Conservation (phyloP, 2,888 invertebrate genomes). For the Noctua janthina region DNA sequence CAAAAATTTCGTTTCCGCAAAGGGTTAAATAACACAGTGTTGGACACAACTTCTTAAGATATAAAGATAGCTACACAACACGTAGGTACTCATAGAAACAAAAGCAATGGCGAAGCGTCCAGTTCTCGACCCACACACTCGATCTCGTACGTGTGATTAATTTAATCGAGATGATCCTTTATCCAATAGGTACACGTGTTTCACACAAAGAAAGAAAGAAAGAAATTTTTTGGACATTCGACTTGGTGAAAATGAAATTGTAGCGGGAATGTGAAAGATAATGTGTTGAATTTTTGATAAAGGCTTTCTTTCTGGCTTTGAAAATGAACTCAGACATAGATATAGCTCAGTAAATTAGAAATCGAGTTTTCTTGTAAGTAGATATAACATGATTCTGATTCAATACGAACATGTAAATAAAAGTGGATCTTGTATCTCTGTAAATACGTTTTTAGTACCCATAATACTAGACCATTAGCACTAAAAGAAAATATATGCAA, state of each 20-base stretch:
- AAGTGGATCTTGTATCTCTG: slow-evolving; percentile 9
- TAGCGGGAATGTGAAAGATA: neutral
- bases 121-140: slow-evolving; percentile 25
- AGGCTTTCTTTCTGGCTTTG: neutral
- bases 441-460: slow-evolving; percentile 8
- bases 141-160: slow-evolving; percentile 43
- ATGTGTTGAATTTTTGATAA: neutral
- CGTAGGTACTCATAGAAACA: slow-evolving; percentile 1
- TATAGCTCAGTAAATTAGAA: neutral
- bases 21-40: neutral
- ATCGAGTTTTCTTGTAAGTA: slow-evolving; percentile 1
- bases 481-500: slow-evolving; percentile 49
- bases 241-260: neutral
- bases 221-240: neutral
- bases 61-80: neutral
- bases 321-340: neutral
- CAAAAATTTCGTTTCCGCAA: neutral
- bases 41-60: neutral
- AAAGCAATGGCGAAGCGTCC: slow-evolving; percentile 19
- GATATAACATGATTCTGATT: slow-evolving; percentile 2
- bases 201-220: neutral
- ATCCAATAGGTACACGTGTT: slow-evolving; percentile 31
- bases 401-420: neutral
- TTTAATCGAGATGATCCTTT: slow-evolving; percentile 21
- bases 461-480: slow-evolving; percentile 27